These are phyloP conservation scores for Sminthurides aquaticus DNA, from an alignment of 2,888 invertebrate genomes.

Conservation along the genomic window DNA sequence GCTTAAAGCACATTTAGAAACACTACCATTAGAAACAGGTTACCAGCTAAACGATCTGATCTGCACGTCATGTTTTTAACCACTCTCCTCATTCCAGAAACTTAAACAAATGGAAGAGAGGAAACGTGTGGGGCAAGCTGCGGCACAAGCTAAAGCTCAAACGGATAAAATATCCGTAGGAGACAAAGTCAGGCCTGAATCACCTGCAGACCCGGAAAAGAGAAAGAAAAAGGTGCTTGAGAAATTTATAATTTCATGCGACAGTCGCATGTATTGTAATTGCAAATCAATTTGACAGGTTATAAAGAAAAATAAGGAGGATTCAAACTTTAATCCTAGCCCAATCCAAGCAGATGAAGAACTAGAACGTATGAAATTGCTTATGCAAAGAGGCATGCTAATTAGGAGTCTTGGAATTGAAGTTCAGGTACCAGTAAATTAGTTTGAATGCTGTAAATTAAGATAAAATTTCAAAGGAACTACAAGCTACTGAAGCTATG, in stretches of 20 bases:
- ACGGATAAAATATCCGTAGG: slow-evolving; percentile 3
- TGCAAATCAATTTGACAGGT: not conserved
- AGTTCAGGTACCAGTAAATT: slow-evolving; percentile 60
- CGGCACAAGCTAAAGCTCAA: not conserved
- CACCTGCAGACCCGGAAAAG: slow-evolving; percentile 27
- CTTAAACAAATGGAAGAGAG: slow-evolving; percentile 35
- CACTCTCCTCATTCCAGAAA: no score
- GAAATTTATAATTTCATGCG: not conserved
- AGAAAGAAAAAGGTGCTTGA: slow-evolving; percentile 11
- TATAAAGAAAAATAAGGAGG: slow-evolving; percentile 1
- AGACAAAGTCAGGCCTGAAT: slow-evolving; percentile 34
- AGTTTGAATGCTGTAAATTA: no score
- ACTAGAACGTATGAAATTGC: slow-evolving; percentile 57
- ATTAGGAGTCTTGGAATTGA: slow-evolving; percentile 63
- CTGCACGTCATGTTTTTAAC: no score
- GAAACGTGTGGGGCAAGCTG: slow-evolving; percentile 25
- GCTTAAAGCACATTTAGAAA: not conserved
- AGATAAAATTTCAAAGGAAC: no score
- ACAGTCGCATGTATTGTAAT: not conserved
- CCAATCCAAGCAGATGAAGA: slow-evolving; percentile 61
- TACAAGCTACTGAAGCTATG: no score
- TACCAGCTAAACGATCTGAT: no score
- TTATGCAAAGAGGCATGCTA: slow-evolving; percentile 63
- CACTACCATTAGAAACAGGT: no score
- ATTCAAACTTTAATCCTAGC: slow-evolving; percentile 2